Conservation (phyloP, 2,888 invertebrate genomes). For the Hypolimnas misippus region DNA sequence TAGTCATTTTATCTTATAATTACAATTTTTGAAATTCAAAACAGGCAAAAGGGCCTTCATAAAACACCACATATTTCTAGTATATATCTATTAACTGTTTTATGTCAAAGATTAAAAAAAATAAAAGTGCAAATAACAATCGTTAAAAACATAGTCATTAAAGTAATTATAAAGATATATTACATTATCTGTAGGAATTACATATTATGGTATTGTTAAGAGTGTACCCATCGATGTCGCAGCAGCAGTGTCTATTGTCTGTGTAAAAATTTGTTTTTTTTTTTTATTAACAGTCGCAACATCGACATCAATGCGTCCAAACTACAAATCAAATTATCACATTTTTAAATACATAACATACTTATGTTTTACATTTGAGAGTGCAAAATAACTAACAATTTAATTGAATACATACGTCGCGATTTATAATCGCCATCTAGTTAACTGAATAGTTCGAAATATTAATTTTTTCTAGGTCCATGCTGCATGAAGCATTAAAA, state of each 20-base stretch:
- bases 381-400: slow-evolving; percentile 22
- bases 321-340: slow-evolving; percentile 18
- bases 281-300: not conserved
- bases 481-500: slow-evolving; percentile 17
- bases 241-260: not conserved
- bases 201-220: not conserved
- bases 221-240: not conserved
- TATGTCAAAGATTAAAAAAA: slow-evolving; percentile 7
- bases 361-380: slow-evolving; percentile 15
- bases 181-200: slow-evolving; percentile 12
- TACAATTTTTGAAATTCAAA: slow-evolving; percentile 1
- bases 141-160: slow-evolving; percentile 6
- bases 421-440: slow-evolving; percentile 26
- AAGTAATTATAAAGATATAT: slow-evolving; percentile 16
- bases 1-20: slow-evolving; percentile 4
- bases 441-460: slow-evolving; percentile 16
- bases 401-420: slow-evolving; percentile 14
- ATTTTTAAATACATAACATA: slow-evolving; percentile 12
- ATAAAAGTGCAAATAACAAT: slow-evolving; percentile 12
- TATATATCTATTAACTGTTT: not conserved
- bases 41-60: slow-evolving; percentile 9
- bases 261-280: not conserved
- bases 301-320: not conserved
- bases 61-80: slow-evolving; percentile 11
- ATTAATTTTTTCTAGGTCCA: slow-evolving; percentile 4